Evolutionary conservation across 1,140 invertebrate genomes (phyloP), one percentile per base, ranked within the genome.

Genomic region (Drosophila auraria): DNA sequence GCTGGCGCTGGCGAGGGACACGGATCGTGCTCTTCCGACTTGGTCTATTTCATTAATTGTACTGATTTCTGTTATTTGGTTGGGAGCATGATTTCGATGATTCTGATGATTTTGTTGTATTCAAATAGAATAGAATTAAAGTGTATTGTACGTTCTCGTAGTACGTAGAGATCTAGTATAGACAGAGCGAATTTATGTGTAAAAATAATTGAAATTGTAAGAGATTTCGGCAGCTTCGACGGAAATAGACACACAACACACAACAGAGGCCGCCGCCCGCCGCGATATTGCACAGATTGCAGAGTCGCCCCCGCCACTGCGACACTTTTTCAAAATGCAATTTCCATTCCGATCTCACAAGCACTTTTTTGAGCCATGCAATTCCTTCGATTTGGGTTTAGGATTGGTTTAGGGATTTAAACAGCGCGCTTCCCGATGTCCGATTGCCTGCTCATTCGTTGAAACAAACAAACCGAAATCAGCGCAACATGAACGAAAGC

Each of bases 181-280:
- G 66, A 79, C 71, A 76, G 83, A 87, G 76, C 83, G 84, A 83
- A 83, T 78, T 83, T 80, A 78, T 84, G 84, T 87, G 78, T 87
- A 84, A 82, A 84, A 90, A 87, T 87, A 87, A 79, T 87, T 90
- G 81, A 87, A 87, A 89, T 90, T 89, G 86, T 89, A 90, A 83
- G 78, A 89, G 74, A 77, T 84, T 87, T 87, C 82, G 86, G 86
- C 86, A 81, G 84, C 86, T 82, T 90, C 86, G 86, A 90, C 86
- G 87, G 86, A 89, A 89, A 89, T 89, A 89, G 86, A 90, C 78
- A 87, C 79, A 82, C 79, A 82, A 75, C 72, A 76, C 77, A 74
- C 81, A 82, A 90, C 81, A 89, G 70, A 79, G 66, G 25, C 54
- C 47, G 47, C 9, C 30, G 45, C 7, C 2, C 2, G 30, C 33